Conservation (phyloP, 1,140 invertebrate genomes). For the Drosophila varians region DNA sequence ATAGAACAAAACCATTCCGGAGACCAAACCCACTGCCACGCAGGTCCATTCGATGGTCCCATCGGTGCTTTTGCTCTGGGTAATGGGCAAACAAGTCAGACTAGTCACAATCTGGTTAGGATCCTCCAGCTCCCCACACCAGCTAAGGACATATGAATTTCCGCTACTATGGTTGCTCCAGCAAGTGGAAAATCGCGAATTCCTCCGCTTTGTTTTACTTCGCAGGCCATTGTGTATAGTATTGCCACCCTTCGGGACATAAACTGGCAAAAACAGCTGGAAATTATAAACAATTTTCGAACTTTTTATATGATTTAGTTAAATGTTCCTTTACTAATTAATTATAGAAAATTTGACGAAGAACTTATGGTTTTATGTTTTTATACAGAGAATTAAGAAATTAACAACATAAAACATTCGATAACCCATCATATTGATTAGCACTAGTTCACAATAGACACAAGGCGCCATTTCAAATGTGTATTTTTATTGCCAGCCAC, state of each 20-base stretch:
- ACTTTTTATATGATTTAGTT: no score
- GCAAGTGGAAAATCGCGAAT: slow-evolving; percentile 87
- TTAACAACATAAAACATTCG: neutral
- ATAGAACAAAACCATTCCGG: slow-evolving; percentile 94
- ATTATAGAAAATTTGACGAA: no score
- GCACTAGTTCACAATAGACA: neutral
- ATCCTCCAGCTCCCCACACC: slow-evolving; percentile 85
- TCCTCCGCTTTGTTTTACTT: slow-evolving; percentile 88
- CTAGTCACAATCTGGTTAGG: slow-evolving; percentile 84
- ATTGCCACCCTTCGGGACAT: neutral
- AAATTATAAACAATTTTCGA: neutral
- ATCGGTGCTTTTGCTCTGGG: slow-evolving; percentile 66
- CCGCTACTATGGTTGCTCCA: slow-evolving; percentile 85
- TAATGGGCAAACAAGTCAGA: slow-evolving; percentile 85
- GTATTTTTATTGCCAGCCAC: no score
- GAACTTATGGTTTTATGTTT: no score
- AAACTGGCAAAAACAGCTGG: neutral
- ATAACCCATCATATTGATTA: neutral
- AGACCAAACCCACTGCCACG: slow-evolving; percentile 93
- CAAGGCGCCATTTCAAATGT: neutral
- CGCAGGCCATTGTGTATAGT: slow-evolving; percentile 86
- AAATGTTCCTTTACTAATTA: no score
- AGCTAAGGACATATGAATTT: slow-evolving; percentile 85
- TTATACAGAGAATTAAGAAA: neutral
- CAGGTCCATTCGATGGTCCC: slow-evolving; percentile 94